Evolutionary conservation across 2,888 invertebrate genomes (phyloP).

Genomic region (Megastigmus dorsalis): DNA sequence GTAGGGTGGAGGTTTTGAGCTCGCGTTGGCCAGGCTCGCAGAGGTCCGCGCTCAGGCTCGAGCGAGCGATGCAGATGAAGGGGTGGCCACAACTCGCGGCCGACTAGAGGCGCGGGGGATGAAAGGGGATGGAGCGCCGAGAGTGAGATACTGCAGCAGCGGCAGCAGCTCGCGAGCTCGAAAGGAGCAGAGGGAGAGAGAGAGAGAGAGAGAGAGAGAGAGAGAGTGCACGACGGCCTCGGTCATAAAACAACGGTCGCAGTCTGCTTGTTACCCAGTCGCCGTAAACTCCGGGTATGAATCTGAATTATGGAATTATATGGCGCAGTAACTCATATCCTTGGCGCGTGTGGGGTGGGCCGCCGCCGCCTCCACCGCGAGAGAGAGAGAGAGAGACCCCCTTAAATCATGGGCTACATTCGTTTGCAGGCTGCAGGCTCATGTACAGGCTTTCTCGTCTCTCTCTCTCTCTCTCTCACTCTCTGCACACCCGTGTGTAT

Average conservation of each 20-base stretch:
- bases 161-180: slow-evolving; percentile 16
- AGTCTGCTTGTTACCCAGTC: slow-evolving; percentile 68
- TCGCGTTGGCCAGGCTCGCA: too few species aligned
- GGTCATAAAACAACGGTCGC: slow-evolving; percentile 67
- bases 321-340: slow-evolving; percentile 68
- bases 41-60: too few species aligned
- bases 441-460: too few species aligned
- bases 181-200: slow-evolving; percentile 26
- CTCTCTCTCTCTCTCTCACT: too few species aligned
- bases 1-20: too few species aligned
- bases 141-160: too few species aligned
- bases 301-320: slow-evolving; percentile 70
- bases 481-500: not conserved
- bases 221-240: slow-evolving; percentile 46
- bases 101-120: slow-evolving; percentile 30
- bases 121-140: slow-evolving; percentile 18
- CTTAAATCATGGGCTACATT: slow-evolving; percentile 65
- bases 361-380: not conserved
- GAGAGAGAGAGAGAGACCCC: slow-evolving; percentile 48
- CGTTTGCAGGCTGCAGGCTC: slow-evolving; percentile 58
- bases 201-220: slow-evolving; percentile 33
- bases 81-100: slow-evolving; percentile 15
- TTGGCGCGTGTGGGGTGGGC: slow-evolving; percentile 64
- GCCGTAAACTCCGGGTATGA: slow-evolving; percentile 69
- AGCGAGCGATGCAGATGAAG: too few species aligned